Conservation (phyloP, 23 tunicate species). For the Botrylloides violaceus region DNA sequence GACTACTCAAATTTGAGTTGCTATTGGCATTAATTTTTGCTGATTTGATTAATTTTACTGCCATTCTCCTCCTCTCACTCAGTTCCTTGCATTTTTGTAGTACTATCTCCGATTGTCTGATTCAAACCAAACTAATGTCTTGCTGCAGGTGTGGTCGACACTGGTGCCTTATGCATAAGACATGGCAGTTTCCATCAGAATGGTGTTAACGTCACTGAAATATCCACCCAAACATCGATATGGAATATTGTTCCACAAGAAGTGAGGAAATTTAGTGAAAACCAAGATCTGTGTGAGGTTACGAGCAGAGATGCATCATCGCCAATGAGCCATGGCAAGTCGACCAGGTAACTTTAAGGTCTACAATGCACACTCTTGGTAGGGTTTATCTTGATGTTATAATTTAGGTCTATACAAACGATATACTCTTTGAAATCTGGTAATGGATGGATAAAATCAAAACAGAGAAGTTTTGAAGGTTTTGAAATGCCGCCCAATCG, state of each 20-base stretch:
- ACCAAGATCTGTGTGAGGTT: background rate
- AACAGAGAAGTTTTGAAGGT: background rate
- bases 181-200: background rate
- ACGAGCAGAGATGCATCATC: background rate
- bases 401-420: background rate
- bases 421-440: background rate
- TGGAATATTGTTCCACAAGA: background rate
- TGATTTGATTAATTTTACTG: too few species aligned
- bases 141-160: too few species aligned
- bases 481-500: background rate
- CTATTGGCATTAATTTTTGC: too few species aligned
- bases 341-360: background rate
- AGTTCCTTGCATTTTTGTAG: too few species aligned
- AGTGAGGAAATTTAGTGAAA: background rate
- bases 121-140: too few species aligned
- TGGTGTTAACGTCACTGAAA: background rate
- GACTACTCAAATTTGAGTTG: too few species aligned
- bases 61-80: too few species aligned
- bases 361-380: background rate
- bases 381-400: background rate
- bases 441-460: background rate
- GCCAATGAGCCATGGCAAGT: background rate
- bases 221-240: conserved; percentile 15
- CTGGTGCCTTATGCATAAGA: conserved; percentile 6
- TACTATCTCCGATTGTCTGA: too few species aligned